phyloP scores from a whole-genome alignment of 2,888 invertebrate species.

The Sinohyriopsis cumingii region DNA sequence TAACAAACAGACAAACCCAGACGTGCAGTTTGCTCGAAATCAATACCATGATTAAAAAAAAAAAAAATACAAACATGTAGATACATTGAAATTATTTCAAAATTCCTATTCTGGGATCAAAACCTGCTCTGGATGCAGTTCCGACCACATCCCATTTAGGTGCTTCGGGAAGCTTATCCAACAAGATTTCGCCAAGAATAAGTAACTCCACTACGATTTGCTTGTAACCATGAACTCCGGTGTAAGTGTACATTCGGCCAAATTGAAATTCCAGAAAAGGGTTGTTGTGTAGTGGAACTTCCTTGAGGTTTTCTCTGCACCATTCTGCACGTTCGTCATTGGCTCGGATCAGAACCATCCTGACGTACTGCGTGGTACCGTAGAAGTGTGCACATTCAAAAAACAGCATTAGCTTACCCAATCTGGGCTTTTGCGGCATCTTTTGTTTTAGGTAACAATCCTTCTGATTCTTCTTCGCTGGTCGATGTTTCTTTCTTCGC shows the following conservation, averaged over 20 bases:
- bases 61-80: too few relatives aligned
- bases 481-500: conserved; percentile 12
- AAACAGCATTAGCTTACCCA: conserved; percentile 27
- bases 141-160: conserved; percentile 36
- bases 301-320: conserved; percentile 32
- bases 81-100: too few relatives aligned
- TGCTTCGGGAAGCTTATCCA: conserved; percentile 24
- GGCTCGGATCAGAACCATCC: conserved; percentile 25
- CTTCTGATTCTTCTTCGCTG: conserved; percentile 25
- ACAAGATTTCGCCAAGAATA: conserved; percentile 30
- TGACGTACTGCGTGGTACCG: conserved; percentile 33
- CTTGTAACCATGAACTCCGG: conserved; percentile 6
- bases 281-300: conserved; percentile 31
- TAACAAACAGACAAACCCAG: too few relatives aligned
- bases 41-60: too few relatives aligned
- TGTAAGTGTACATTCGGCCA: conserved; percentile 33
- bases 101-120: conserved; percentile 34
- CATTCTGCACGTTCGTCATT: conserved; percentile 30
- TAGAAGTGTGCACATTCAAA: conserved; percentile 40
- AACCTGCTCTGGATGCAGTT: conserved; percentile 33
- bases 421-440: conserved; percentile 17
- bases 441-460: conserved; percentile 32
- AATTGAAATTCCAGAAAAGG: conserved; percentile 30
- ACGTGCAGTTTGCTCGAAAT: too few relatives aligned
- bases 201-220: conserved; percentile 29